phyloP scores from a whole-genome alignment of 2,113 vertebrate species.

The Bos taurus region ARS-UCD2.0 NC_037345.1:41713501-41714000 shows the following conservation, averaged over 20 bases:
- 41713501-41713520: neutral
- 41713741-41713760: neutral
- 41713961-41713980: neutral
- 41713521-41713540: neutral
- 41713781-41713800: neutral
- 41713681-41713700: neutral
- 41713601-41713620: neutral
- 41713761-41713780: neutral
- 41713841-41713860: neutral
- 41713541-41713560: neutral
- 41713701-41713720: neutral
- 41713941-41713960: neutral
- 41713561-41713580: neutral
- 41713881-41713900: neutral
- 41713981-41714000: neutral
- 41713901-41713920: neutral
- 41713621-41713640: neutral
- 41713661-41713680: neutral
- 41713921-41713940: neutral
- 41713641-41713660: neutral
- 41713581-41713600: neutral
- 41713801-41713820: neutral
- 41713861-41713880: neutral
- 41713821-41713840: neutral
- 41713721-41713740: neutral